Evolutionary conservation across 2,888 invertebrate species (phyloP).

Genomic region (Leptura quadrifasciata): DNA sequence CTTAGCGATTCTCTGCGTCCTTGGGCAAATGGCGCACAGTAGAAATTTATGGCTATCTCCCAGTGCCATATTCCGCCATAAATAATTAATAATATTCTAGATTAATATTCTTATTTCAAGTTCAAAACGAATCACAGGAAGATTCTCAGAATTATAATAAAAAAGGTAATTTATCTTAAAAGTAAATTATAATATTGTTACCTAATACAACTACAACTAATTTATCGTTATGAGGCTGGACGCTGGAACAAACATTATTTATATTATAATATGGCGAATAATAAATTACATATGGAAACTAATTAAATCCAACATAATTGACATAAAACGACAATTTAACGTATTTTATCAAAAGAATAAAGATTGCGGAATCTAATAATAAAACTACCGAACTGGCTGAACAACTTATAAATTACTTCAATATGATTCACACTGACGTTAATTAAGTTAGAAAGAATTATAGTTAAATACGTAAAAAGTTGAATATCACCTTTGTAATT

Average conservation of each 20-base stretch:
- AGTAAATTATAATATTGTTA: neutral
- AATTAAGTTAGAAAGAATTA: too few relatives aligned
- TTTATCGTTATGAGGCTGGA: neutral
- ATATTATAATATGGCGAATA: neutral
- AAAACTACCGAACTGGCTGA: neutral
- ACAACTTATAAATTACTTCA: neutral
- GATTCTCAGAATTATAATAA: neutral
- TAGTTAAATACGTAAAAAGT: too few relatives aligned
- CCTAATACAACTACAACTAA: neutral
- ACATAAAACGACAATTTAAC: conserved; percentile 19
- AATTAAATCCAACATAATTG: neutral
- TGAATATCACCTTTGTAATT: too few relatives aligned
- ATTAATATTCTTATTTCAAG: neutral
- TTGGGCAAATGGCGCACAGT: too few relatives aligned
- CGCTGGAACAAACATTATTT: neutral
- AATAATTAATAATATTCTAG: too few relatives aligned
- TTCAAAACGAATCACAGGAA: neutral
- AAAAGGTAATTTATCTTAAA: neutral
- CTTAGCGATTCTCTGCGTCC: too few relatives aligned
- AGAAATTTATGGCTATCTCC: too few relatives aligned
- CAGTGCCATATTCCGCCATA: too few relatives aligned
- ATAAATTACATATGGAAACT: neutral
- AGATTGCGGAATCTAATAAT: neutral
- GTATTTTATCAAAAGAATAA: neutral
- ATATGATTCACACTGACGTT: neutral